phyloP scores from a whole-genome alignment of 2,113 vertebrate genomes.

The Scopus umbretta region DNA sequence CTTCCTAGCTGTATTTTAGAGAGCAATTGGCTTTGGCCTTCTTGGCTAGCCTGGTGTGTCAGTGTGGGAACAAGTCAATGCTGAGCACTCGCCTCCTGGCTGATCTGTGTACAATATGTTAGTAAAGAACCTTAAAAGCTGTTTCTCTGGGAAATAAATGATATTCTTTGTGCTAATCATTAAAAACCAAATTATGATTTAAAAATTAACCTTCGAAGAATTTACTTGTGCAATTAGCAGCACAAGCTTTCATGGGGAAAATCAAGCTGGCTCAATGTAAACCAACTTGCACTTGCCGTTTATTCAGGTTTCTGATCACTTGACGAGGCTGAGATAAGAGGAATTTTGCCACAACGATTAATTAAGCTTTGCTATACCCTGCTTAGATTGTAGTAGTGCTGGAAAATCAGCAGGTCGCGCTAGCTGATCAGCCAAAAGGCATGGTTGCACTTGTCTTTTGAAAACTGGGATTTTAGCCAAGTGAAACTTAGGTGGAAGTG shows the following conservation, averaged over 20 bases:
- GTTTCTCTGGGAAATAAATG: not conserved
- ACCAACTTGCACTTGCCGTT: rapidly evolving
- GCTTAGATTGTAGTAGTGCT: not conserved
- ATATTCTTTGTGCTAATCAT: not conserved
- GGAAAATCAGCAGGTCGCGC: not conserved
- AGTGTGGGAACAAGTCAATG: not conserved
- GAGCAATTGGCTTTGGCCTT: not conserved
- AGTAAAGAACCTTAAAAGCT: not conserved
- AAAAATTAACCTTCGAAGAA: not conserved
- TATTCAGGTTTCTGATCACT: not conserved
- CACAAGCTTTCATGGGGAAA: not conserved
- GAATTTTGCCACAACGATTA: rapidly evolving
- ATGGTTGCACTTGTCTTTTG: rapidly evolving
- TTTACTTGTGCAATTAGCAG: not conserved
- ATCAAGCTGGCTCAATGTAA: not conserved
- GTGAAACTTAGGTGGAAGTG: not conserved
- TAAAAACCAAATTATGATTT: not conserved
- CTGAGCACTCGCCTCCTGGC: not conserved
- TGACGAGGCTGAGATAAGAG: not conserved
- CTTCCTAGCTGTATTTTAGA: not conserved
- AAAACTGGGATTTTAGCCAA: not conserved
- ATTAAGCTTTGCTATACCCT: rapidly evolving
- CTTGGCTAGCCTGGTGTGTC: not conserved
- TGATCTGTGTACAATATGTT: too few species aligned
- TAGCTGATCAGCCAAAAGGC: not conserved